Evolutionary conservation across 2,888 invertebrate genomes (phyloP), one percentile per base, ranked within the genome.

Genomic region (Phengaris alcon): DNA sequence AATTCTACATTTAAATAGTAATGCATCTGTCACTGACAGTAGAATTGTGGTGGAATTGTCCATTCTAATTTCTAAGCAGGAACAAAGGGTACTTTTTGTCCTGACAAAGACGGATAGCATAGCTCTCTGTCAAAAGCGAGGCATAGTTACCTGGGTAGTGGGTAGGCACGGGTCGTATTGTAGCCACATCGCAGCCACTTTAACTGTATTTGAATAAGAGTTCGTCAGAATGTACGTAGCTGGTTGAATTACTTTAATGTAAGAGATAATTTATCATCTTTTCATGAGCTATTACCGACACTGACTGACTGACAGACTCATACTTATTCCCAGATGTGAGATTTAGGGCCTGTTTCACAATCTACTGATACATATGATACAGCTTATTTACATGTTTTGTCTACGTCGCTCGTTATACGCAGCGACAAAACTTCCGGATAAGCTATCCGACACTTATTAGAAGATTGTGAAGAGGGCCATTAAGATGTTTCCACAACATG

Each of bases 41-140:
- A 73, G 73, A 35, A 54, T 22, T 55, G 55, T 48, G 48, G 48
- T 46, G 55, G 73, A 57, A 73, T 48, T 59, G 55, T 70, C 57
- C 84, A 92, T 91, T 90, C 86, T 86, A 91, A 92, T 90, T 90
- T 89, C 85, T 90, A 84, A 87, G 82, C 90, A 91, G 88, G 89
- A 90, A 92, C 90, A 91, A 90, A 84, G 82, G 83, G 84, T 88
- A 88, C 87, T 84, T 72, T 81, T 82, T 78, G 82, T 80, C 83
- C 83, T 87, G 92, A 93, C 92, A 90, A 88, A 87, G 92, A 92
- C 86, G 83, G 85, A 93, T 91, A 82, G 88, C 84, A 79, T n/a
- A n/a, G n/a, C 81, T 84, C 82, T 82, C 73, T 78, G 85, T 88
- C 89, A 91, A 88, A 90, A 89, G 86, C 78, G 87, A 87, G 77